These are phyloP conservation scores for Percopsis transmontana DNA, from an alignment of 2,113 vertebrate genomes.

Conservation along the genomic window DNA sequence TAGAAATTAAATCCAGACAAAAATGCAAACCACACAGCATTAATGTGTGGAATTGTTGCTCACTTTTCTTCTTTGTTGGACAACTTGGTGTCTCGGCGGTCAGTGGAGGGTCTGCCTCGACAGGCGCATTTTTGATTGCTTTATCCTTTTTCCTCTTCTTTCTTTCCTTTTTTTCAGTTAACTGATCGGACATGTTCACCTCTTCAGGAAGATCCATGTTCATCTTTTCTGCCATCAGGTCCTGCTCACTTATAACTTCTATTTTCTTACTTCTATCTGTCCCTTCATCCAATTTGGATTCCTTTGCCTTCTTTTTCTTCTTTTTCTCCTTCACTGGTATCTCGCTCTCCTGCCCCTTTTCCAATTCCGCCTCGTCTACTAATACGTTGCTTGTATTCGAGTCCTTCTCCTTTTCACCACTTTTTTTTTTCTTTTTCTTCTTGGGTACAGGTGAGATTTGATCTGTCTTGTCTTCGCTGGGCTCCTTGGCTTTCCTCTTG, in stretches of 20 bases:
- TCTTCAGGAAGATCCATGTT: background rate
- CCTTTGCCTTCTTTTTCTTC: background rate
- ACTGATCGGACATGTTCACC: background rate
- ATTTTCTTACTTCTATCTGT: background rate
- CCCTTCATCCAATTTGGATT: background rate
- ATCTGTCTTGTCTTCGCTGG: slow-evolving; percentile 6
- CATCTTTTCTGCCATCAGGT: slow-evolving; percentile 1
- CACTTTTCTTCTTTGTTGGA: slow-evolving; percentile 63
- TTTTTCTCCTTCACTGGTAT: slow-evolving; percentile 9
- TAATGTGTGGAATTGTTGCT: background rate
- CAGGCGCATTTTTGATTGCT: background rate
- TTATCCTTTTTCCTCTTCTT: slow-evolving; percentile 33
- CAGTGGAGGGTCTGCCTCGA: slow-evolving; percentile 15
- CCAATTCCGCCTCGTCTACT: slow-evolving; percentile 2
- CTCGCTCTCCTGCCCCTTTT: background rate
- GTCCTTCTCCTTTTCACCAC: slow-evolving; percentile 5
- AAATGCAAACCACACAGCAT: background rate
- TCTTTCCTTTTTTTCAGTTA: slow-evolving; percentile 10
- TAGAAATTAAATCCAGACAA: background rate
- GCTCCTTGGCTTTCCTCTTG: slow-evolving; percentile 10
- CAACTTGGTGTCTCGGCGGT: slow-evolving; percentile 5
- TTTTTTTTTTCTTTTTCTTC: slow-evolving; percentile 52
- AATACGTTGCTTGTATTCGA: background rate
- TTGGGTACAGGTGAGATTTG: slow-evolving; percentile 23
- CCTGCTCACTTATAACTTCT: background rate